A percentile compares a stretch with the other conserved stretches of the same genome.
Conservation (phyloP, 2,113 vertebrate genomes). For the Himantopus leucocephalus region DNA sequence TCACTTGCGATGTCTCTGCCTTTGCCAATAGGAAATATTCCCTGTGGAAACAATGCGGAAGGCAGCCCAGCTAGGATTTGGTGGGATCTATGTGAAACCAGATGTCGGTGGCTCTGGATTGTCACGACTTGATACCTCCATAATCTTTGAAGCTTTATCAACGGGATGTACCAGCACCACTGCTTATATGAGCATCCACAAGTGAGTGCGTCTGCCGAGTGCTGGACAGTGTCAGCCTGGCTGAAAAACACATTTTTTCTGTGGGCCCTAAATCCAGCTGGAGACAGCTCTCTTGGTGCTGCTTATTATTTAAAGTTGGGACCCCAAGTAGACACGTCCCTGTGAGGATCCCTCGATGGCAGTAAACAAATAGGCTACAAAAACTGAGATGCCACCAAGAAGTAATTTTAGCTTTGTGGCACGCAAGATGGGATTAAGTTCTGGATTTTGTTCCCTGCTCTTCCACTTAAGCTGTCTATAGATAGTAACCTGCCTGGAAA, state of each 20-base stretch:
- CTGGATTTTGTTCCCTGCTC: conserved; percentile 29
- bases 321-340: background rate
- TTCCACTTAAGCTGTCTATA: conserved; percentile 3
- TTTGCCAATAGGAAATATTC: conserved; percentile 84
- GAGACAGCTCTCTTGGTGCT: background rate
- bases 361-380: background rate
- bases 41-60: conserved; percentile 88
- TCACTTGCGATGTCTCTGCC: background rate
- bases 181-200: conserved; percentile 97
- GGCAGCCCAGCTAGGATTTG: conserved; percentile 92
- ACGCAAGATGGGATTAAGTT: background rate
- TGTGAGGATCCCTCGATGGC: background rate
- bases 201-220: conserved; percentile 76
- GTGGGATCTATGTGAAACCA: conserved; percentile 87
- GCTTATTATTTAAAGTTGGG: background rate
- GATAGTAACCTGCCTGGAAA: conserved; percentile 29
- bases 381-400: background rate
- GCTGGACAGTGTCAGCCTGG: background rate
- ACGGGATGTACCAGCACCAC: conserved; percentile 96
- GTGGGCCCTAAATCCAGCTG: background rate
- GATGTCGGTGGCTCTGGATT: conserved; percentile 94
- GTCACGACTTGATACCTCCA: conserved; percentile 88
- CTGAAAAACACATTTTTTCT: background rate
- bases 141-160: conserved; percentile 96
- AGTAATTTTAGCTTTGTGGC: conserved; percentile 23